Base-by-base conservation (phyloP, 35 echinoderm and acorn worm genomes). In the Chiridota heheva region DNA sequence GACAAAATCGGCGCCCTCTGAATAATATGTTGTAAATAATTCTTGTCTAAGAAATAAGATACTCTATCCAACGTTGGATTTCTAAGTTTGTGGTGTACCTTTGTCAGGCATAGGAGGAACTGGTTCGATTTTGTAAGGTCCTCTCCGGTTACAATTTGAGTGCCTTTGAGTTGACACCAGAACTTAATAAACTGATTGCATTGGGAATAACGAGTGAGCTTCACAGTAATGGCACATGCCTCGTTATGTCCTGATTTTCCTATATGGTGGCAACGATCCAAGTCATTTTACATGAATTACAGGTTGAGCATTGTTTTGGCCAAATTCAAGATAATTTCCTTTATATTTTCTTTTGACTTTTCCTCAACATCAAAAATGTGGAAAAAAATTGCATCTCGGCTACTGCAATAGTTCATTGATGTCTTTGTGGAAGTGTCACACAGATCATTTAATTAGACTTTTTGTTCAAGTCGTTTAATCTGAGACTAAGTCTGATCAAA, bases 391-490 rank as follows among this genome's bases (percentile, higher is more conserved):
- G n/a, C n/a, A n/a, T n/a, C n/a, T 72, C 47, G 68, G 31, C 7
- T 72, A 72, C 68, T 72, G 68, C 31, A 44, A 3, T 4, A 70
- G 37, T 37, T 70, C 67, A 72, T 72, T 72, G 25, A 72, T 45
- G 39, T 43, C 40, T 22, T 72, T 72, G 24, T 44, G 68, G 36
- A 43, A 72, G 39, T n/a, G 47, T 72, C 68, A 72, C 68, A 72
- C 40, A 7, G 34, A 7, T 69, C 58, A 27, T 62, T 31, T n/a
- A 62, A 22, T 22, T 31, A 27, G 58, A 62, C 33, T 63, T 63
- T 63, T 3, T 10, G 26, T 63, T 63, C 34, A 63, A 63, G 26
- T 63, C 10, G n/a, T n/a, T n/a, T n/a, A n/a, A n/a, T n/a, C n/a
- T n/a, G n/a, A n/a, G n/a, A n/a, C n/a, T n/a, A n/a, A n/a, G n/a